Conservation (phyloP, 2,113 vertebrate genomes). For the Cyanoliseus patagonus region DNA sequence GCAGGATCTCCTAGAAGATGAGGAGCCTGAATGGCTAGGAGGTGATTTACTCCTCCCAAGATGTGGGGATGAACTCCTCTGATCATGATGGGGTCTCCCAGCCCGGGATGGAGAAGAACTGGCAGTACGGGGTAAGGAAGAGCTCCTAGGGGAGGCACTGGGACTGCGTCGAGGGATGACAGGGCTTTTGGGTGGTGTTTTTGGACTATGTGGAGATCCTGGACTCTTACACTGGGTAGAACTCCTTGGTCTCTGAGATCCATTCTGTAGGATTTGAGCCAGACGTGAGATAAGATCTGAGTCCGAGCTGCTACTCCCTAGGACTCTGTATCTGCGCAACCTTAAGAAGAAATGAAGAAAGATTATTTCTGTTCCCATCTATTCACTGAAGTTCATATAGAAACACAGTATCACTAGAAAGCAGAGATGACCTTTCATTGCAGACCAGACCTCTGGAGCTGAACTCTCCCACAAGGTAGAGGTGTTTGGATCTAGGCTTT, state of each 20-base stretch:
- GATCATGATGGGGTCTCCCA: constrained; percentile 85
- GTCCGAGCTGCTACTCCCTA: constrained; percentile 90
- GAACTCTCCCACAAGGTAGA: neutral
- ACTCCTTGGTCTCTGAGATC: constrained; percentile 82
- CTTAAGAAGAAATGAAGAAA: constrained; percentile 72
- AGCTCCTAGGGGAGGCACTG: constrained; percentile 92
- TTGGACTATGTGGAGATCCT: constrained; percentile 82
- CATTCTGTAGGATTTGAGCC: constrained; percentile 93
- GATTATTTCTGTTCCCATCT: constrained; percentile 46
- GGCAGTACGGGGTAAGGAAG: constrained; percentile 92
- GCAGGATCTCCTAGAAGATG: constrained; percentile 90
- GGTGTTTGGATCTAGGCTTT: neutral
- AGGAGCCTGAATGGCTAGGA: constrained; percentile 94
- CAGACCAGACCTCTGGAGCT: neutral
- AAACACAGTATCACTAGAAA: neutral
- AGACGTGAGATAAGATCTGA: constrained; percentile 94
- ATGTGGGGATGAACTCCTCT: constrained; percentile 83
- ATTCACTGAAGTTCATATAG: neutral
- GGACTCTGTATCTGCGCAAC: constrained; percentile 90
- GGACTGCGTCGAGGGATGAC: constrained; percentile 89
- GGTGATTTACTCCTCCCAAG: constrained; percentile 93
- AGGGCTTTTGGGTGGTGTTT: constrained; percentile 88
- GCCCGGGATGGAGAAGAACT: constrained; percentile 93
- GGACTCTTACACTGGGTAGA: constrained; percentile 82
- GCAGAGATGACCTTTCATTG: neutral